phyloP scores from a whole-genome alignment of 2,797 vertebrate species.

The Erethizon dorsatum region DNA sequence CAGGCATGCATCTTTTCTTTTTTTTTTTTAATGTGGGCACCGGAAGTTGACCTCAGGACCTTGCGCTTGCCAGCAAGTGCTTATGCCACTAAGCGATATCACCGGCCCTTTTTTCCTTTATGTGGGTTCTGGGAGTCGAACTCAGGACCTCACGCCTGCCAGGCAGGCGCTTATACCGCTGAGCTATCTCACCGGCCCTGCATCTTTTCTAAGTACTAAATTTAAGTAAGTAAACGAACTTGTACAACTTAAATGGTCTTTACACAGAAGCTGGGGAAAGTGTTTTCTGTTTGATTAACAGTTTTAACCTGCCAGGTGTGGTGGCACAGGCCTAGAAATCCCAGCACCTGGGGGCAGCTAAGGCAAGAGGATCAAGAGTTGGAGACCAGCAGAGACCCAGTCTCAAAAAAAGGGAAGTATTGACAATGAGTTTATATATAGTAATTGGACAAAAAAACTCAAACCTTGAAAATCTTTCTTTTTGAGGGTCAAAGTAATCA shows the following conservation, averaged over 20 bases:
- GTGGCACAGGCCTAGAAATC: neutral
- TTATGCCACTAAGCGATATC: no score
- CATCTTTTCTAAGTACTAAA: constrained; percentile 58
- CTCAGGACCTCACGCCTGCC: no score
- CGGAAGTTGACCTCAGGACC: no score
- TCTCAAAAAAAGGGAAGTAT: neutral
- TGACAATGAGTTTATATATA: neutral
- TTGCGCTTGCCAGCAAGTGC: no score
- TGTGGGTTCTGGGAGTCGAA: no score
- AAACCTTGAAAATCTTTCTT: constrained; percentile 2
- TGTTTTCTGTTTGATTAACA: constrained; percentile 65
- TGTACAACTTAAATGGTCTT: constrained; percentile 7
- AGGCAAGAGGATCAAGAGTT: neutral
- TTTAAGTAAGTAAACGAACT: constrained; percentile 51
- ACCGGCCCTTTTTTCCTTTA: no score
- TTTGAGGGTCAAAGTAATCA: constrained; percentile 30
- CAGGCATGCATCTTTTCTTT: constrained; percentile 38
- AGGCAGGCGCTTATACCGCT: no score
- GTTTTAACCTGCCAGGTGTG: neutral
- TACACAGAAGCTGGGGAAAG: constrained; percentile 26
- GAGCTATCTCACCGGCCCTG: neutral
- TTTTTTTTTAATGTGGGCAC: no score
- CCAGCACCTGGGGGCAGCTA: neutral
- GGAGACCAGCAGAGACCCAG: neutral
- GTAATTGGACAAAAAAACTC: neutral